Evolutionary conservation across 1,140 invertebrate genomes (phyloP).

Genomic region (Drosophila watanabei): DNA sequence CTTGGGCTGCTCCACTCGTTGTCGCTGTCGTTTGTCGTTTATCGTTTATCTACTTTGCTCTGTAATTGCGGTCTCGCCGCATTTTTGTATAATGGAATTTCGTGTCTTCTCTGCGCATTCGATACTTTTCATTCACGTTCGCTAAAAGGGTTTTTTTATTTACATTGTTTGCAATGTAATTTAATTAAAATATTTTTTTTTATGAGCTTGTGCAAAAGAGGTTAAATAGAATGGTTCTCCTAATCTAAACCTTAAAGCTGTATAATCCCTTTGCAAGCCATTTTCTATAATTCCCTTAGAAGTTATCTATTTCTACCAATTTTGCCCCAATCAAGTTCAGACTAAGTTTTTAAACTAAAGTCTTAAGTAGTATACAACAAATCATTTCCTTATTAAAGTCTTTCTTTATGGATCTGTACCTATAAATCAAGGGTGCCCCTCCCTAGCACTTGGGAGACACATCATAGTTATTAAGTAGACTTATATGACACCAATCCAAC

Average conservation of each 20-base stretch:
- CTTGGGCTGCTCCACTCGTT: constrained; percentile 34
- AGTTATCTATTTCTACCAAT: no score
- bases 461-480: no score
- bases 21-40: constrained; percentile 54
- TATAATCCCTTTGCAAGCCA: no score
- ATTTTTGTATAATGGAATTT: constrained; percentile 51
- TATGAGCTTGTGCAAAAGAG: not conserved
- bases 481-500: no score
- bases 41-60: constrained; percentile 52
- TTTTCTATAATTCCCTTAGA: no score
- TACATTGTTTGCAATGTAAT: constrained; percentile 18
- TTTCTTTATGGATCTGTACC: no score
- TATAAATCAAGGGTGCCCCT: no score
- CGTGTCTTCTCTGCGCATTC: constrained; percentile 5
- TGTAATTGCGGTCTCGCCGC: constrained; percentile 58
- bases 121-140: constrained; percentile 6
- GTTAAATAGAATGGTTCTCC: not conserved
- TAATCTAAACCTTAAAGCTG: not conserved
- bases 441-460: no score
- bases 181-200: constrained; percentile 20
- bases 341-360: no score
- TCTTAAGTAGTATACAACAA: no score
- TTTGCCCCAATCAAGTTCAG: no score
- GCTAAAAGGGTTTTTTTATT: not conserved
- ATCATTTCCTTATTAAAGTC: no score